A percentile compares a stretch with the other conserved stretches of the same genome.
These are phyloP conservation scores for Leguminivora glycinivorella DNA, from an alignment of 1,140 invertebrate species.

Conservation along the genomic window DNA sequence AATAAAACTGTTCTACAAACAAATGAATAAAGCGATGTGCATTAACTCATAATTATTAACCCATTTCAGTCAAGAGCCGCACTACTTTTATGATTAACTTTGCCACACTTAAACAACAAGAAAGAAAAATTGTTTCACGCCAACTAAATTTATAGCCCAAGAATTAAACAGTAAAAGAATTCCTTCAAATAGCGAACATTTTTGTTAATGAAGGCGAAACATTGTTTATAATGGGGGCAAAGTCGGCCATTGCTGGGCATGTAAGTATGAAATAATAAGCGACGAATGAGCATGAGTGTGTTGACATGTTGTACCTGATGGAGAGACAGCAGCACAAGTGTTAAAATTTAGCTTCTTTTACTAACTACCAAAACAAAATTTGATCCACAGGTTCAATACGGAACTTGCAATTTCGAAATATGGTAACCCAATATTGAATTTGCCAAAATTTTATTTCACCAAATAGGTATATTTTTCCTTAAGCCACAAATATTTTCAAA, in stretches of 20 bases:
- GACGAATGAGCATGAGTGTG: constrained; percentile 2
- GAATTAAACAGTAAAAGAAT: background rate
- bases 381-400: background rate
- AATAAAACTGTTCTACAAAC: no score
- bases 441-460: background rate
- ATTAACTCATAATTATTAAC: background rate
- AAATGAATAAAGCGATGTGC: no score
- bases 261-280: constrained; percentile 19
- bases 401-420: no score
- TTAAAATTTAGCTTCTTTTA: background rate
- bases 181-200: background rate
- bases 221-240: background rate
- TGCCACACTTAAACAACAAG: background rate
- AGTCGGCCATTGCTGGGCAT: background rate
- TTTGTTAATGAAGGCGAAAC: background rate
- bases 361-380: background rate
- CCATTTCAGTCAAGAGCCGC: background rate
- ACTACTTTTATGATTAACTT: background rate
- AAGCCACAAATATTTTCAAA: no score
- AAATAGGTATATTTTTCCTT: no score
- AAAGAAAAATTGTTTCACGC: constrained; percentile 9
- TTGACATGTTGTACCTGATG: constrained; percentile 18
- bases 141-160: background rate
- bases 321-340: background rate
- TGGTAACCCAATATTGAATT: background rate